Percentiles rank a stretch among this genome's conserved stretches.
These are phyloP conservation scores for Rhagoletis pomonella DNA, from an alignment of 1,140 invertebrate species.

Conservation along the genomic window DNA sequence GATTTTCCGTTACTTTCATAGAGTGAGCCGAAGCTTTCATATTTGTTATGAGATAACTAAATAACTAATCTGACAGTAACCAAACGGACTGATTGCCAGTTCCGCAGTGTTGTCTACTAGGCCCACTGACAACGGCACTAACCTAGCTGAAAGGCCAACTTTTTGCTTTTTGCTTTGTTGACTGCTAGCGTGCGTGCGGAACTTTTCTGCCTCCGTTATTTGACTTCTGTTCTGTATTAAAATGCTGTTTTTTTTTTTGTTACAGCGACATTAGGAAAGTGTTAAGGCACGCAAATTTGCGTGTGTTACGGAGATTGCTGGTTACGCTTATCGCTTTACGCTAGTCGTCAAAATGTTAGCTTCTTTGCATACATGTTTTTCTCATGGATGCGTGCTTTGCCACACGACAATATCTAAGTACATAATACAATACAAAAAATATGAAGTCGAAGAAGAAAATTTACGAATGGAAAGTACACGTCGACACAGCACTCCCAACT, in stretches of 20 bases:
- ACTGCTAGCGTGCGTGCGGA: background rate
- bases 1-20: background rate
- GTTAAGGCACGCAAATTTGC: background rate
- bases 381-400: background rate
- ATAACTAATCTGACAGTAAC: no score
- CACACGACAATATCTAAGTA: background rate
- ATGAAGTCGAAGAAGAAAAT: background rate
- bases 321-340: background rate
- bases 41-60: no score
- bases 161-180: no score
- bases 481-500: background rate
- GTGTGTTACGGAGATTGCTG: background rate
- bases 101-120: background rate
- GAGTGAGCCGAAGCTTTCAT: no score
- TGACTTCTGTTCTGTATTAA: background rate
- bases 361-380: background rate
- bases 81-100: background rate
- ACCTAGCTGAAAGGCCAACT: no score
- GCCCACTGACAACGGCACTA: background rate
- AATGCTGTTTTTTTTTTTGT: background rate
- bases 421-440: background rate
- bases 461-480: background rate
- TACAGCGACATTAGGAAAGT: background rate
- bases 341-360: background rate
- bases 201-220: background rate